Conservation (phyloP, 2,888 invertebrate genomes). For the Lasioglossum marginatum region DNA sequence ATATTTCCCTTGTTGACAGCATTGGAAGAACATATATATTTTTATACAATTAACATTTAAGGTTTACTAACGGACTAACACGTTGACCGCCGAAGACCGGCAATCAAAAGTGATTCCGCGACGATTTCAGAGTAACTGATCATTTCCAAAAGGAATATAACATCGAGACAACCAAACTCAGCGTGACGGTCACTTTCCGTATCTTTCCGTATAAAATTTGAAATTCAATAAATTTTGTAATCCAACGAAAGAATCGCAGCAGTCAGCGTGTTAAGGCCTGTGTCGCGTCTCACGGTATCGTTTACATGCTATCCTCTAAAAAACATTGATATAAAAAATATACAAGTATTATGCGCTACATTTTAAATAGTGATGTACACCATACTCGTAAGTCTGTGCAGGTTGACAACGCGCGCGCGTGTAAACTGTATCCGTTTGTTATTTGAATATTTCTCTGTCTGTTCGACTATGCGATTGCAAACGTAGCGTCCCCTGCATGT, state of each 20-base stretch:
- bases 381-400: conserved; percentile 30
- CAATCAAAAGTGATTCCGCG: background rate
- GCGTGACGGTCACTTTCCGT: background rate
- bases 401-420: conserved; percentile 23
- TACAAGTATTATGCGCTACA: conserved; percentile 47
- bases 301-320: conserved; percentile 32
- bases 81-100: background rate
- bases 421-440: conserved; percentile 22
- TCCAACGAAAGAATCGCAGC: background rate
- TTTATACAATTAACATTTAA: conserved; percentile 37
- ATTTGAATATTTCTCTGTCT: background rate
- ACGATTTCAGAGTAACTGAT: background rate
- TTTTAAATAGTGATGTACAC: conserved; percentile 43
- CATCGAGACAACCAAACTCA: background rate
- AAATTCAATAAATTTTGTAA: background rate
- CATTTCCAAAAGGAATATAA: background rate
- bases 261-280: conserved; percentile 14
- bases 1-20: background rate
- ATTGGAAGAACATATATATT: conserved; percentile 37
- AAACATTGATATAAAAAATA: conserved; percentile 70
- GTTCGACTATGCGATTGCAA: conserved; percentile 31
- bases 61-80: background rate
- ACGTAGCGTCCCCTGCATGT: conserved; percentile 52
- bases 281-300: background rate
- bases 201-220: background rate